phyloP scores from a whole-genome alignment of 2,888 invertebrate genomes.

The Sycophila texana region DNA sequence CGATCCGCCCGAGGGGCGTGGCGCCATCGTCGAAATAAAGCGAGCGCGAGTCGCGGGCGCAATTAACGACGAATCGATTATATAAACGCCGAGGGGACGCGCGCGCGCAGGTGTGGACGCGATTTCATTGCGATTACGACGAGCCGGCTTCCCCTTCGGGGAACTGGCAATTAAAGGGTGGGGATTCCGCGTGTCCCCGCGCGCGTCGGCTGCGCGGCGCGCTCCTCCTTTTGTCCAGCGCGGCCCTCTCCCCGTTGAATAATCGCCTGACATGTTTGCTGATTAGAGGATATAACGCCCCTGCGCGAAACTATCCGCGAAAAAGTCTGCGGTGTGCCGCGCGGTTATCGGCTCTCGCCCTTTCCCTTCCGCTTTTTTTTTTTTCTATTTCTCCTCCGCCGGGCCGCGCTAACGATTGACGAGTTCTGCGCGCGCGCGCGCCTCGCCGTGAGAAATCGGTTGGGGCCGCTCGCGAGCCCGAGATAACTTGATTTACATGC shows the following conservation, averaged over 20 bases:
- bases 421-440: constrained; percentile 16
- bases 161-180: constrained; percentile 48
- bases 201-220: not conserved
- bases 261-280: constrained; percentile 46
- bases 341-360: not conserved
- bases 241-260: constrained; percentile 13
- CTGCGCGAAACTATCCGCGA: not conserved
- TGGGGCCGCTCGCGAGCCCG: constrained; percentile 15
- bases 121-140: constrained; percentile 62
- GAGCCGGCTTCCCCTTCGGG: constrained; percentile 28
- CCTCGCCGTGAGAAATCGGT: constrained; percentile 39
- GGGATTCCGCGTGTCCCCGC: constrained; percentile 13
- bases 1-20: constrained; percentile 25
- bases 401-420: constrained; percentile 20
- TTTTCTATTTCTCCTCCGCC: not conserved
- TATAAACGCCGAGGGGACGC: constrained; percentile 24
- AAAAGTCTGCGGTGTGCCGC: not conserved
- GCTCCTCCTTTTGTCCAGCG: constrained; percentile 20
- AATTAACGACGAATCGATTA: constrained; percentile 53
- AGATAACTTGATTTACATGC: constrained; percentile 47
- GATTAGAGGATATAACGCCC: constrained; percentile 44
- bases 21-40: constrained; percentile 20
- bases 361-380: not conserved
- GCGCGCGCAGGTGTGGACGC: constrained; percentile 35
- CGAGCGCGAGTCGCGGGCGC: not conserved